Base-by-base conservation (phyloP, 2,888 invertebrate species). In the Cephus pulcher region DNA sequence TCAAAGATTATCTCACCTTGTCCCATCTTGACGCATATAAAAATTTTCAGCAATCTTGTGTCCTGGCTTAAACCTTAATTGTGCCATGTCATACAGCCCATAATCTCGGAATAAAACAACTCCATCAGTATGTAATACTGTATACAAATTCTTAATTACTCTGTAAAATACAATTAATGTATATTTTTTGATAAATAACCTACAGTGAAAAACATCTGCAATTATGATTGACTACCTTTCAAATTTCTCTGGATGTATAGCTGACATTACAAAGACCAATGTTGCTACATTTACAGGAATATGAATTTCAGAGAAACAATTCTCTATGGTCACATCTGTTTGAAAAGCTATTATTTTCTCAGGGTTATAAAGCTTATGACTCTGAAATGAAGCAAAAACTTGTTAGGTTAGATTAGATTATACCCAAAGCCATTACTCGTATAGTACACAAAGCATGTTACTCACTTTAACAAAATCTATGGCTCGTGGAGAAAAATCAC, bases 11-110 rank as follows among this genome's bases (percentile, higher is more conserved):
- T 85, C 85, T 83, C 89, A 95, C 94, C 98, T 95, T 0, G 99
- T 99, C 1, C 98, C 98, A 94, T 99, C 99, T 91, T 99, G 99
- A 32, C 99, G 93, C 94, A 98, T 96, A 90, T 99, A 99, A 86
- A 98, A 96, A 90, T 98, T 97, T 4, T 99, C 98, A 0, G 95
- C 92, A 75, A 99, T 96, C 91, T 99, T 98, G 89, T 97, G 96
- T 0, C 98, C 98, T 0, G 97, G 95, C 81, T 97, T 96, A 90
- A 99, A 99, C 68, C 99, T 93, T 75, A 99, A 89, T 93, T 99
- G 98, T 0, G 99, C 97, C 96, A 99, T 97, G 90, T 99, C 99
- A 88, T 98, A 96, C 0, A 97, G 92, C 0, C 98, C 99, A 91
- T 99, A 99, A 92, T 99, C 99, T 81, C 99, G 93, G 84, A 99